Evolutionary conservation across 2,888 invertebrate genomes (phyloP).

Genomic region (Lepidocyrtinus sp.): DNA sequence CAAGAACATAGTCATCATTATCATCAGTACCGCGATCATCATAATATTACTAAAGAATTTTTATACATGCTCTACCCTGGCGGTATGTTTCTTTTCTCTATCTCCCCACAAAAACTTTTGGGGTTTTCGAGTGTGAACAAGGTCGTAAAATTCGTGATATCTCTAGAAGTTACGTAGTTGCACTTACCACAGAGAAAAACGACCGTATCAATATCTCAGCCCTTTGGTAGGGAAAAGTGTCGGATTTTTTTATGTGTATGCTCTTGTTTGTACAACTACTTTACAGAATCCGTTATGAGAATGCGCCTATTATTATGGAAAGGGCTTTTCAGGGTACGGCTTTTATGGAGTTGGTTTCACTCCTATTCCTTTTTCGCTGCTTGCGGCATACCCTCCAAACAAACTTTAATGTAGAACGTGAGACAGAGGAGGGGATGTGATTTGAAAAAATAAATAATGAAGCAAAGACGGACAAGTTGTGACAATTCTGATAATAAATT

Average conservation of each 20-base stretch:
- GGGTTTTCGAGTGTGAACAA: slow-evolving; percentile 45
- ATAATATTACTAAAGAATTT: slow-evolving; percentile 8
- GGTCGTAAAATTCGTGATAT: slow-evolving; percentile 38
- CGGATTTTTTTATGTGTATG: slow-evolving; percentile 5
- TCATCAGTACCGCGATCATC: neutral
- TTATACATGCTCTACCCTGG: too few relatives aligned
- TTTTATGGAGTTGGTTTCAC: slow-evolving; percentile 13
- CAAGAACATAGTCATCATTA: neutral
- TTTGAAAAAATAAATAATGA: neutral
- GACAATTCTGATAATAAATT: too few relatives aligned
- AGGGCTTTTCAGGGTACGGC: neutral
- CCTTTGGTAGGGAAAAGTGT: too few relatives aligned
- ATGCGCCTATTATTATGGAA: neutral
- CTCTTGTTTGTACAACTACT: slow-evolving; percentile 13
- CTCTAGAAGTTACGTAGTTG: neutral
- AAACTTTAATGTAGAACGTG: slow-evolving; percentile 2
- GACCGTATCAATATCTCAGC: neutral
- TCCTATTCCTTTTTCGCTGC: neutral
- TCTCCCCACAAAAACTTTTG: neutral
- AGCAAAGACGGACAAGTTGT: too few relatives aligned
- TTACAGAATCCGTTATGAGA: slow-evolving; percentile 1
- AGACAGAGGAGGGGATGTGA: neutral
- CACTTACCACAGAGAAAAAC: neutral
- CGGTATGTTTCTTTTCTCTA: neutral
- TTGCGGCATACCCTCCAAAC: neutral